These are phyloP conservation scores for Carterocephalus palaemon DNA, from an alignment of 2,888 invertebrate species.

Conservation along the genomic window DNA sequence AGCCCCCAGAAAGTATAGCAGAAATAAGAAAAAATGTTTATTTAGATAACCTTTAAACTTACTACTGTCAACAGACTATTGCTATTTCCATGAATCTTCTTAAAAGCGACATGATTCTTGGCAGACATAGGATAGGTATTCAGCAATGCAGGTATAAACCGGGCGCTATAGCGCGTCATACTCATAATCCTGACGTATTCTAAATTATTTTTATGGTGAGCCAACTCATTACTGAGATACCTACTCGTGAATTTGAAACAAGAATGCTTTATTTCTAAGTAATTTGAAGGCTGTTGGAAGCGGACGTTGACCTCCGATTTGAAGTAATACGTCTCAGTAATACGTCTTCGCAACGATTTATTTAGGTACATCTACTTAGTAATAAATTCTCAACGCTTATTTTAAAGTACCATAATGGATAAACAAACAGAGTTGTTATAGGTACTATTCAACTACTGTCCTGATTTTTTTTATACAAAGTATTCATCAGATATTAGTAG, in stretches of 20 bases:
- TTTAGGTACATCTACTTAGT: slow-evolving; percentile 25
- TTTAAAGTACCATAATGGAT: slow-evolving; percentile 13
- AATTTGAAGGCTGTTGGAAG: slow-evolving; percentile 33
- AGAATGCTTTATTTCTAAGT: slow-evolving; percentile 38
- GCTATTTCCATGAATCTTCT: too few relatives aligned
- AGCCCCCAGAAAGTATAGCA: too few relatives aligned
- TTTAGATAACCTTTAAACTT: too few relatives aligned
- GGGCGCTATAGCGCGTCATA: slow-evolving; percentile 1
- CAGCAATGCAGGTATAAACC: neutral
- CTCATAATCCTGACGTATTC: slow-evolving; percentile 15
- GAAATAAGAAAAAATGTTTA: too few relatives aligned
- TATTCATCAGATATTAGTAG: too few relatives aligned
- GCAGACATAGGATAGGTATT: too few relatives aligned
- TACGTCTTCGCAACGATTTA: slow-evolving; percentile 30
- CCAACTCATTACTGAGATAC: slow-evolving; percentile 34
- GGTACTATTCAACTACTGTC: neutral
- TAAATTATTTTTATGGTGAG: slow-evolving; percentile 28
- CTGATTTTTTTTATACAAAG: too few relatives aligned
- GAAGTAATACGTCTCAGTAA: slow-evolving; percentile 29
- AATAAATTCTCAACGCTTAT: slow-evolving; percentile 17
- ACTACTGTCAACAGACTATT: too few relatives aligned
- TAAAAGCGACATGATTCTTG: too few relatives aligned
- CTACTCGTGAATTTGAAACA: slow-evolving; percentile 36
- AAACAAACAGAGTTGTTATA: slow-evolving; percentile 4
- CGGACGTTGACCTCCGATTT: slow-evolving; percentile 33